These are phyloP conservation scores for Nematopogon swammerdamellus DNA, from an alignment of 2,888 invertebrate species.

Conservation along the genomic window DNA sequence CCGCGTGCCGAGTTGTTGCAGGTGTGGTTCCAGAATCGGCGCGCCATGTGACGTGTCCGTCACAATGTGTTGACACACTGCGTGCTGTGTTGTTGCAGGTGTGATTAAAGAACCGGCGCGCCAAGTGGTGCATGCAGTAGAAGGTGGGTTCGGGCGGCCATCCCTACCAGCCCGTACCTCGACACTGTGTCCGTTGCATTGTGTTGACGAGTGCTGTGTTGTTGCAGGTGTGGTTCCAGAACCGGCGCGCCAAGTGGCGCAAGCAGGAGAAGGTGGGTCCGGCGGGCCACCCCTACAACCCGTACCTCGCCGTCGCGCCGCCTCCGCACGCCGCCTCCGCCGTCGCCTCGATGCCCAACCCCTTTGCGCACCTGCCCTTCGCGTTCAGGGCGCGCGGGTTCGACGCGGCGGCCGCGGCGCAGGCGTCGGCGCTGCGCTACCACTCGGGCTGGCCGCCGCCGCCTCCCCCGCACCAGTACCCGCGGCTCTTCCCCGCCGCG, in stretches of 20 bases:
- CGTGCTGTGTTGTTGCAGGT: too few species aligned
- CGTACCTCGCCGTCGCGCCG: constrained; percentile 65
- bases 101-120: too few species aligned
- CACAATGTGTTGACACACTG: too few species aligned
- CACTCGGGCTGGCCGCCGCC: constrained; percentile 51
- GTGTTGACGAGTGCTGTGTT: constrained; percentile 11
- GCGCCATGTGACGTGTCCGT: too few species aligned
- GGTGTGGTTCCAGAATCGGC: too few species aligned
- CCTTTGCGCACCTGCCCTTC: constrained; percentile 75
- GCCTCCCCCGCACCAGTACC: constrained; percentile 50
- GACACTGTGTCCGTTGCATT: constrained; percentile 34
- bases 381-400: constrained; percentile 63
- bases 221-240: constrained; percentile 91
- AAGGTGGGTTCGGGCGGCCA: constrained; percentile 89
- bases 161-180: constrained; percentile 84
- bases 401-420: background rate
- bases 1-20: constrained; percentile 23
- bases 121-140: constrained; percentile 90
- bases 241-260: constrained; percentile 88
- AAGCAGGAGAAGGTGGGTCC: constrained; percentile 93
- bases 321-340: constrained; percentile 66
- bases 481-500: constrained; percentile 58
- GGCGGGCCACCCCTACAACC: constrained; percentile 86
- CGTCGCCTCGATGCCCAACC: constrained; percentile 74
- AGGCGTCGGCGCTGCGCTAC: constrained; percentile 44